phyloP scores from a whole-genome alignment of 2,797 vertebrate species.

The Trachops cirrhosus region DNA sequence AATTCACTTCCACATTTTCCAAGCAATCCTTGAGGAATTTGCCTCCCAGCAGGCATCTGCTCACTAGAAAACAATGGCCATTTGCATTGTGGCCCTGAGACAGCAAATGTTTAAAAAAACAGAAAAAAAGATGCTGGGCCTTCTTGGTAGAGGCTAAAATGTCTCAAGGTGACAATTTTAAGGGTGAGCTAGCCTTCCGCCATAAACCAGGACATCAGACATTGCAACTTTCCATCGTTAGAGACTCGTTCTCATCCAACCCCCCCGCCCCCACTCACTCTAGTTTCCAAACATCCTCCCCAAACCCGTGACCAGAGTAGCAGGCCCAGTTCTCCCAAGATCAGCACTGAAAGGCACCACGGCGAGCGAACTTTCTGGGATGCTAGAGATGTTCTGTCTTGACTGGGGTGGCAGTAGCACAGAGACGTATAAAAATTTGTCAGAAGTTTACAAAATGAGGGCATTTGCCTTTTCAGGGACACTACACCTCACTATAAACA shows the following conservation, averaged over 20 bases:
- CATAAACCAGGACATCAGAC: not conserved
- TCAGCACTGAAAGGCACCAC: not conserved
- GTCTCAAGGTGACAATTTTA: not conserved
- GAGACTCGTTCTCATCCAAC: not conserved
- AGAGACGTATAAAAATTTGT: not conserved
- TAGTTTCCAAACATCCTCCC: not conserved
- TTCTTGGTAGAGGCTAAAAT: not conserved
- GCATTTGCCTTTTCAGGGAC: too few species aligned
- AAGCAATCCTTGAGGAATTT: slow-evolving; percentile 64
- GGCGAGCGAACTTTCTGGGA: not conserved
- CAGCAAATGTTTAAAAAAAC: not conserved
- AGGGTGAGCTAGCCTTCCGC: not conserved
- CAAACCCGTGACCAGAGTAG: not conserved
- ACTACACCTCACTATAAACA: not conserved
- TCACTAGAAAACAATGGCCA: slow-evolving; percentile 60
- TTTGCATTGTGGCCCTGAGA: slow-evolving; percentile 46
- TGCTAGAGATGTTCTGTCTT: not conserved
- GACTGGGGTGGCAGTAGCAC: too few species aligned
- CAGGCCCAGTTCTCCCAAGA: not conserved
- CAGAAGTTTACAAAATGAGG: not conserved
- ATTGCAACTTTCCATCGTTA: not conserved
- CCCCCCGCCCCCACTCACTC: fast-evolving
- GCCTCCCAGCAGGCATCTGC: slow-evolving; percentile 62
- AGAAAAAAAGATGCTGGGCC: not conserved
- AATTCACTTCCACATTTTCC: slow-evolving; percentile 63